These are phyloP conservation scores for Chaetura pelagica DNA, from an alignment of 2,113 vertebrate genomes.

Conservation along the genomic window DNA sequence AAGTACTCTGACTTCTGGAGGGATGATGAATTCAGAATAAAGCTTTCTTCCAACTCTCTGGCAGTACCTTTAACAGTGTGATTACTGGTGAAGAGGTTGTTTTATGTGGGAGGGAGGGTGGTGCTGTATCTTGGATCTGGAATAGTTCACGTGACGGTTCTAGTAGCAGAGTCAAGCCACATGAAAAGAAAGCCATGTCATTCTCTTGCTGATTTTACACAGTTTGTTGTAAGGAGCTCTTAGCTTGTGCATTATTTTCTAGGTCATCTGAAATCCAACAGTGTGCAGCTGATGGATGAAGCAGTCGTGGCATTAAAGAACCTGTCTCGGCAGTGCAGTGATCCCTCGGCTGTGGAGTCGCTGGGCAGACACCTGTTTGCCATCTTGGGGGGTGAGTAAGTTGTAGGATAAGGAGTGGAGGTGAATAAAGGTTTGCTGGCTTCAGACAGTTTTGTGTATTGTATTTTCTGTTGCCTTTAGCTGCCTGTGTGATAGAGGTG, in stretches of 20 bases:
- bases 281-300: constrained; percentile 90
- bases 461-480: not conserved
- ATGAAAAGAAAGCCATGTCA: not conserved
- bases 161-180: not conserved
- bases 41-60: not conserved
- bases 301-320: constrained; percentile 90
- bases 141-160: not conserved
- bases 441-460: not conserved
- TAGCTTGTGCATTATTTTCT: not conserved
- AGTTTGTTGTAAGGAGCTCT: not conserved
- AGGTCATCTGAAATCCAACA: constrained; percentile 97
- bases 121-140: not conserved
- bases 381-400: constrained; percentile 88
- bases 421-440: not conserved
- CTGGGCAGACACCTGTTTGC: constrained; percentile 90
- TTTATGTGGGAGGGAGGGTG: not conserved
- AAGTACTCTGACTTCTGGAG: constrained; percentile 61
- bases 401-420: not conserved
- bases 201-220: not conserved
- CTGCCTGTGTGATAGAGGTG: not conserved
- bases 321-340: constrained; percentile 92
- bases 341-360: constrained; percentile 84
- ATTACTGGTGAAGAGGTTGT: not conserved
- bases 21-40: not conserved
- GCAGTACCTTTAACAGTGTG: not conserved